Percentiles rank a stretch among this genome's conserved stretches.
phyloP scores from a whole-genome alignment of 2,113 vertebrate genomes.

The Tapirus terrestris region DNA sequence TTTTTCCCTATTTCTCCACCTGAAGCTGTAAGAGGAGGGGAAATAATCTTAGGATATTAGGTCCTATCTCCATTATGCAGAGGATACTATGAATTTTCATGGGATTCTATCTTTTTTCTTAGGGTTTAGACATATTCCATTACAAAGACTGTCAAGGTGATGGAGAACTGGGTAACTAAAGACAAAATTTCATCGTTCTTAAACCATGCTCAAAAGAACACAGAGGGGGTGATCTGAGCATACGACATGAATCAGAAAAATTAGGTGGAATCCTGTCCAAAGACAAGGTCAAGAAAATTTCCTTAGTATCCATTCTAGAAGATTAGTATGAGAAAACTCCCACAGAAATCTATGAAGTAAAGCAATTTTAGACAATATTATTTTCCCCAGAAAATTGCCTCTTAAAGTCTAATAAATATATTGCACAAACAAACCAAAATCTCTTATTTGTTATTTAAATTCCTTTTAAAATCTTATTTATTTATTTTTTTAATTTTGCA shows the following conservation, averaged over 20 bases:
- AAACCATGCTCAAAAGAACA: background rate
- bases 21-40: background rate
- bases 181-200: background rate
- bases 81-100: background rate
- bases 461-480: background rate
- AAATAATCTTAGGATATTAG: background rate
- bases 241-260: background rate
- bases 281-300: background rate
- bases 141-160: background rate
- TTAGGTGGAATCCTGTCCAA: background rate
- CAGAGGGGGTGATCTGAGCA: background rate
- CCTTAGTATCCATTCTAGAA: background rate
- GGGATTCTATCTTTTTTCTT: background rate
- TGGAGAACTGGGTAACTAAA: background rate
- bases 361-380: background rate
- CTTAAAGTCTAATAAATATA: slow-evolving; percentile 27
- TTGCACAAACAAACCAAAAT: background rate
- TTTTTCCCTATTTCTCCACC: background rate
- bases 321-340: background rate
- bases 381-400: background rate
- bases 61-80: background rate
- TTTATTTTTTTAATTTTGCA: background rate
- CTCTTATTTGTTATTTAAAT: background rate
- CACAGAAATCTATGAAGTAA: background rate
- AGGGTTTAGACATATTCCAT: background rate